Conservation (phyloP, 2,113 vertebrate species). For the Mystacornis crossleyi region DNA sequence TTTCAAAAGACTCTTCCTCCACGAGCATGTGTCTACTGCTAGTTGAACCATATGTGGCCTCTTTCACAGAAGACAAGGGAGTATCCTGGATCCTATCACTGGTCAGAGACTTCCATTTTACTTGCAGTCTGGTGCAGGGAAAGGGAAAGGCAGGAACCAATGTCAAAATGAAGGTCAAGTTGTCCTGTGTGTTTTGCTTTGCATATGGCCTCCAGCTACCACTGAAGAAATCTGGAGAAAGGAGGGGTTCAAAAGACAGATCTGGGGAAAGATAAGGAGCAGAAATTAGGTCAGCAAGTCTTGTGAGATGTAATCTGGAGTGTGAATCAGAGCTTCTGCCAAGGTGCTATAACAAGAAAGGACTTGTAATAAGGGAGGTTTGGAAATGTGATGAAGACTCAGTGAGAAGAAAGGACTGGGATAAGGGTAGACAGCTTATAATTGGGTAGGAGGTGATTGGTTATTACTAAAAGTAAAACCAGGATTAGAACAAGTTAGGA, state of each 20-base stretch:
- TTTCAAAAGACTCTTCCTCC: background rate
- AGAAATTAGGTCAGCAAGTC: background rate
- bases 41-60: background rate
- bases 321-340: background rate
- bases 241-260: background rate
- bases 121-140: background rate
- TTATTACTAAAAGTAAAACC: background rate
- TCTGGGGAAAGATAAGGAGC: background rate
- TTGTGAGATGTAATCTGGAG: background rate
- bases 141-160: background rate
- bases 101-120: background rate
- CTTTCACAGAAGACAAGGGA: background rate
- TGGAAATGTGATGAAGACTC: background rate
- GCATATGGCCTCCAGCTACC: background rate
- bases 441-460: background rate
- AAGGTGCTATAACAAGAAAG: background rate
- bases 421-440: background rate
- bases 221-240: background rate
- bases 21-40: background rate
- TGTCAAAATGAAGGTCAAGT: background rate
- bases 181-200: background rate
- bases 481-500: background rate
- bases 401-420: background rate
- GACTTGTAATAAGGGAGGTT: background rate
- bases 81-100: background rate